phyloP scores from a whole-genome alignment of 2,888 invertebrate species.

The Himalopsyche anomala region DNA sequence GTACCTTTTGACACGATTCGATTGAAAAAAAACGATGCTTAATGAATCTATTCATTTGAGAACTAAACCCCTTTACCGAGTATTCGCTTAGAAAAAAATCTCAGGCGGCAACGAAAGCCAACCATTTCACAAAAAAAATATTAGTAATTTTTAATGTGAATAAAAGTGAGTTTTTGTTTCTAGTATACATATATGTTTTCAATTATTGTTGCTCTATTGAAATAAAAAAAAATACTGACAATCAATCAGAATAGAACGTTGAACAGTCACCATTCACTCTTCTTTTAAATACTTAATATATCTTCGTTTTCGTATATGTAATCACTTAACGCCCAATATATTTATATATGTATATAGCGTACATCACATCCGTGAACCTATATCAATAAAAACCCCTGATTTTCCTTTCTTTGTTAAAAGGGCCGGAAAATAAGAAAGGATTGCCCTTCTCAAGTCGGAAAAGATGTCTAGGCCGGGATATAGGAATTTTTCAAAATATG shows the following conservation, averaged over 20 bases:
- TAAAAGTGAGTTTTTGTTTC: too few relatives aligned
- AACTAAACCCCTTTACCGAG: too few relatives aligned
- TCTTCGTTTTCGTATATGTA: not conserved
- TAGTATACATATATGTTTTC: too few relatives aligned
- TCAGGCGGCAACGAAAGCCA: too few relatives aligned
- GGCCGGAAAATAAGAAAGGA: constrained; percentile 15
- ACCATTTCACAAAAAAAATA: too few relatives aligned
- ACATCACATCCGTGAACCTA: not conserved
- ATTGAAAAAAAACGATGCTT: too few relatives aligned
- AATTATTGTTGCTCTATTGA: not conserved
- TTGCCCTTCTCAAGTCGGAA: constrained; percentile 8
- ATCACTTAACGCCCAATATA: not conserved
- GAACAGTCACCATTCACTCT: not conserved
- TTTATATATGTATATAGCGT: not conserved
- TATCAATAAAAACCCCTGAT: not conserved
- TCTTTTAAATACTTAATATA: not conserved
- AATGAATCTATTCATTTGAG: too few relatives aligned
- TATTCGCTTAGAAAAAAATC: too few relatives aligned
- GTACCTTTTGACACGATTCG: too few relatives aligned
- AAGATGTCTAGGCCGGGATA: not conserved
- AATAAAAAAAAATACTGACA: not conserved
- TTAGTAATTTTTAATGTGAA: too few relatives aligned
- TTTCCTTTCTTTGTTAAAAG: constrained; percentile 8
- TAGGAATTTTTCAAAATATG: not conserved
- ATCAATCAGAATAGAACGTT: not conserved